Evolutionary conservation across 2,888 invertebrate species (phyloP), one percentile per base, ranked within the genome.

Genomic region (Tetranychus piercei): DNA sequence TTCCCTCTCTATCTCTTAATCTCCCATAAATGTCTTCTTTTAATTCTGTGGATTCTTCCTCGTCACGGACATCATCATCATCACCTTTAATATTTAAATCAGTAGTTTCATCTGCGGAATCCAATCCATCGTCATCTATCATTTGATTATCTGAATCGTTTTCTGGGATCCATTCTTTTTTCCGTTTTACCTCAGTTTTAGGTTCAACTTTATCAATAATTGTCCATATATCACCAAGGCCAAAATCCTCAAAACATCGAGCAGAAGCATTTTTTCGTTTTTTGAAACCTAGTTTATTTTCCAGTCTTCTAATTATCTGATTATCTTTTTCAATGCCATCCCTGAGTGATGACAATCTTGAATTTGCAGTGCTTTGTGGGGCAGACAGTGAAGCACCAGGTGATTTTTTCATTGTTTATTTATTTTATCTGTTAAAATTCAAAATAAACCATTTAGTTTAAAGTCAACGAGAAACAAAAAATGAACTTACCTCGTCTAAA

Each of bases 11-110:
- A 45, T 76, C 75, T 67, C 70, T 66, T 6, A 73, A 11, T 22
- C 73, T 73, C 15, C 74, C 75, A 72, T 76, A 75, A 22, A 77
- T 74, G 65, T 77, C 75, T 66, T 76, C 76, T 67, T 72, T 66
- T 1, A 55, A 15, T 55, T 55, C 55, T 15, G 9, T 55, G 3
- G 11, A 15, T 55, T 55, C 5, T 15, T 55, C 55, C 15, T 7
- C 55, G 7, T 15, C 15, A 15, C 2, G 2, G 1, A 15, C 55
- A 20, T 69, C 55, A 75, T 45, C 55, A 15, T 55, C 11, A 55
- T 0, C 15, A 15, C 7, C 55, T 5, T 6, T 15, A 34, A 5
- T 34, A 34, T 34, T 34, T 34, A 5, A 34, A 34, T 4, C 34
- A 34, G 2, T 5, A 5, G 0, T 34, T 15, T 55, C 55, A 15